Evolutionary conservation across 1,140 invertebrate species (phyloP).

Genomic region (Lerema accius): DNA sequence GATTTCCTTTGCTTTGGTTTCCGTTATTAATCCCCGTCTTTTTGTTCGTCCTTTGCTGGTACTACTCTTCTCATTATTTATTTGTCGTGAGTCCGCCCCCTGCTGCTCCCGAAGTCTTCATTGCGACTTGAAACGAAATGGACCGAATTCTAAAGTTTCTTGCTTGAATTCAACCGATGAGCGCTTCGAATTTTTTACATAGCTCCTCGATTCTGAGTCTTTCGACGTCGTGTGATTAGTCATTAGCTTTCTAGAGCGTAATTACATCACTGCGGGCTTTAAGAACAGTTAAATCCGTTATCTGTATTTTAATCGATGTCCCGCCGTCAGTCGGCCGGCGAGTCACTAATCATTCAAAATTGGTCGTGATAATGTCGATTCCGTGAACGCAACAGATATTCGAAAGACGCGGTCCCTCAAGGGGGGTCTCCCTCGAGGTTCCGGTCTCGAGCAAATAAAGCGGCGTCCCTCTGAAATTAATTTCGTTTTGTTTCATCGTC

Average conservation of each 20-base stretch:
- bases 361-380: slow-evolving; percentile 55
- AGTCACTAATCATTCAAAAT: slow-evolving; percentile 66
- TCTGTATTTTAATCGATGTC: slow-evolving; percentile 52
- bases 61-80: slow-evolving; percentile 57
- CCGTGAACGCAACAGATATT: slow-evolving; percentile 57
- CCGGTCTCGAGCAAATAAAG: slow-evolving; percentile 66
- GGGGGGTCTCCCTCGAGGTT: slow-evolving; percentile 69
- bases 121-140: slow-evolving; percentile 35
- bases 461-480: slow-evolving; percentile 76
- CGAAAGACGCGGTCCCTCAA: slow-evolving; percentile 59
- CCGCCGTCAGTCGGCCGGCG: slow-evolving; percentile 44
- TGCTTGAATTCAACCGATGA: slow-evolving; percentile 3
- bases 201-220: slow-evolving; percentile 5
- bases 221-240: slow-evolving; percentile 23
- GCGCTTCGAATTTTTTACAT: slow-evolving; percentile 26
- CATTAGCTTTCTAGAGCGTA: slow-evolving; percentile 19
- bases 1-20: slow-evolving; percentile 49
- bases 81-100: slow-evolving; percentile 46
- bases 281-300: slow-evolving; percentile 51
- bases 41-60: slow-evolving; percentile 35
- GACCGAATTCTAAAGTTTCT: slow-evolving; percentile 28
- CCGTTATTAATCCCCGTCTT: slow-evolving; percentile 43
- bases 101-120: slow-evolving; percentile 49
- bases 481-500: slow-evolving; percentile 81
- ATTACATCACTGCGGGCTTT: slow-evolving; percentile 36